phyloP scores from a whole-genome alignment of 2,113 vertebrate species.

The Dendrocopos noguchii region DNA sequence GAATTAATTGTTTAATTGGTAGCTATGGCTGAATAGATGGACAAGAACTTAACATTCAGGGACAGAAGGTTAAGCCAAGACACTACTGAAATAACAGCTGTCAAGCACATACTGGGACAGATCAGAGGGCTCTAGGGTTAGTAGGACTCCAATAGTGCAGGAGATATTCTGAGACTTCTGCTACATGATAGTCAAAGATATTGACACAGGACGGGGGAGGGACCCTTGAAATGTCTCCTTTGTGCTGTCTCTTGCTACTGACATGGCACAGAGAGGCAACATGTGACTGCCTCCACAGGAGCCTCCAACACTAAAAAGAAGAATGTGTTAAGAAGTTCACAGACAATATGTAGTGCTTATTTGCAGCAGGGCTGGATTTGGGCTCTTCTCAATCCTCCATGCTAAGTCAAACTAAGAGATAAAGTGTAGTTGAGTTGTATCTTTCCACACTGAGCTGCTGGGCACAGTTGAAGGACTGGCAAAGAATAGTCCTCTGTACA shows the following conservation, averaged over 20 bases:
- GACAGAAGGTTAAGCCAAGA: background rate
- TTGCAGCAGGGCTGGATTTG: background rate
- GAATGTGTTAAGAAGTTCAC: background rate
- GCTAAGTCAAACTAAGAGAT: background rate
- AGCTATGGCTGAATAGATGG: background rate
- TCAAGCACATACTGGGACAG: accelerated
- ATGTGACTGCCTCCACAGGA: background rate
- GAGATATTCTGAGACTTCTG: background rate
- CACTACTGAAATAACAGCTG: background rate
- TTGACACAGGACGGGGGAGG: background rate
- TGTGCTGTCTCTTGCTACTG: background rate
- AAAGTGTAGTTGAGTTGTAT: background rate
- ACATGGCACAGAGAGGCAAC: background rate
- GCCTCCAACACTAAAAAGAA: background rate
- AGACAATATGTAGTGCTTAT: background rate
- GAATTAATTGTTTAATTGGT: background rate
- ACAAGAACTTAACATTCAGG: background rate
- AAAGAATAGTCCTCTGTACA: background rate
- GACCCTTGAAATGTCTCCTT: background rate
- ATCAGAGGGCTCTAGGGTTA: background rate
- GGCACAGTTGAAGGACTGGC: background rate
- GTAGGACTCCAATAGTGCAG: background rate
- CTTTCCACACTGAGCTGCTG: background rate
- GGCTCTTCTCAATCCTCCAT: background rate
- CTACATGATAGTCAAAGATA: background rate